phyloP scores from a whole-genome alignment of 2,113 vertebrate genomes.

The Morone saxatilis region DNA sequence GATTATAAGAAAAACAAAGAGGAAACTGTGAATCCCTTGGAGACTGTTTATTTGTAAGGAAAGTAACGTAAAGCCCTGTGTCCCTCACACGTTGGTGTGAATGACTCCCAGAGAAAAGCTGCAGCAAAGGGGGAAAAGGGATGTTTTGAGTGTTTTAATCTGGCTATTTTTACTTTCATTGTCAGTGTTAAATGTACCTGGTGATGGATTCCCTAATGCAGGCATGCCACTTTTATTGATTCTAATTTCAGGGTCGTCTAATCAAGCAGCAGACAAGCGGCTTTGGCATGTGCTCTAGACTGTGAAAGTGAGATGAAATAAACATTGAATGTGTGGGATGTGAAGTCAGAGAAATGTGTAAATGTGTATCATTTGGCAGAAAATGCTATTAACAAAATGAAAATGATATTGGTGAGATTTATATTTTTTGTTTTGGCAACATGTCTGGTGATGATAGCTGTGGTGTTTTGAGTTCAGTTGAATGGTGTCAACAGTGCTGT shows the following conservation, averaged over 20 bases:
- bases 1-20: conserved; percentile 76
- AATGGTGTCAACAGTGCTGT: not conserved
- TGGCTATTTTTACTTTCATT: not conserved
- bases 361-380: not conserved
- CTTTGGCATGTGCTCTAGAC: not conserved
- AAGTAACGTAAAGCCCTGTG: conserved; percentile 46
- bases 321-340: not conserved
- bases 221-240: not conserved
- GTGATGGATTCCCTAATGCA: conserved; percentile 6
- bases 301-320: not conserved
- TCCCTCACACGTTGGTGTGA: conserved; percentile 47
- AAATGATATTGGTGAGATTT: not conserved
- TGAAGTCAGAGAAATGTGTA: conserved; percentile 1
- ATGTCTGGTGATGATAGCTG: not conserved
- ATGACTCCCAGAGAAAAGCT: conserved; percentile 45
- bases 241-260: conserved; percentile 19
- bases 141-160: conserved; percentile 24
- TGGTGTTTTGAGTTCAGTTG: not conserved
- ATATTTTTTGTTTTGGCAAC: conserved; percentile 8
- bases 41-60: conserved; percentile 46
- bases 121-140: conserved; percentile 20
- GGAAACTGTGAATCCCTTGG: conserved; percentile 56
- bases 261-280: not conserved
- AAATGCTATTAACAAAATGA: not conserved
- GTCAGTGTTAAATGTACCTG: conserved; percentile 29